These are phyloP conservation scores for Oreortyx pictus DNA, from an alignment of 2,797 vertebrate species.

Conservation along the genomic window DNA sequence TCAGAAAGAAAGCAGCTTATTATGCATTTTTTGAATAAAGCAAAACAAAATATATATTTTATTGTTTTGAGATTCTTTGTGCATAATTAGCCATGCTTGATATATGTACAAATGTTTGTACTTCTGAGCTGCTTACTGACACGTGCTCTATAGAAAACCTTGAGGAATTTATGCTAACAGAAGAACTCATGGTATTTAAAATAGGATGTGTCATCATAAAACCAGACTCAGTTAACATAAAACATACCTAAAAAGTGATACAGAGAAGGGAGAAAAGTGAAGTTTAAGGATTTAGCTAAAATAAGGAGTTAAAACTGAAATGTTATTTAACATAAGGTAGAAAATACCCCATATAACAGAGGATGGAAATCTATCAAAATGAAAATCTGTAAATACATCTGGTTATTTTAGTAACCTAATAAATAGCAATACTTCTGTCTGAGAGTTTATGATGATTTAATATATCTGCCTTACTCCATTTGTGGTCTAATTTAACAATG, in stretches of 20 bases:
- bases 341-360: not conserved
- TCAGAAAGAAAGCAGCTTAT: not conserved
- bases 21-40: not conserved
- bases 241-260: not conserved
- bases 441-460: constrained; percentile 2
- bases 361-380: not conserved
- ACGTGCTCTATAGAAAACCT: not conserved
- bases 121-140: not conserved
- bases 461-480: not conserved
- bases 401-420: constrained; percentile 3
- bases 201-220: accelerated
- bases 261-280: not conserved
- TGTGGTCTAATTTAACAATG: not conserved
- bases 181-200: not conserved
- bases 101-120: not conserved
- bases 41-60: not conserved
- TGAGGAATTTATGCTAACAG: not conserved
- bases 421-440: not conserved
- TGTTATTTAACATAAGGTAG: not conserved
- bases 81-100: not conserved
- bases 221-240: not conserved
- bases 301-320: not conserved
- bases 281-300: not conserved
- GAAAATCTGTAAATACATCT: constrained; percentile 1
- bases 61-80: not conserved